Evolutionary conservation across 2,113 vertebrate genomes (phyloP), one percentile per base, ranked within the genome.

Genomic region (Urocolius indicus): DNA sequence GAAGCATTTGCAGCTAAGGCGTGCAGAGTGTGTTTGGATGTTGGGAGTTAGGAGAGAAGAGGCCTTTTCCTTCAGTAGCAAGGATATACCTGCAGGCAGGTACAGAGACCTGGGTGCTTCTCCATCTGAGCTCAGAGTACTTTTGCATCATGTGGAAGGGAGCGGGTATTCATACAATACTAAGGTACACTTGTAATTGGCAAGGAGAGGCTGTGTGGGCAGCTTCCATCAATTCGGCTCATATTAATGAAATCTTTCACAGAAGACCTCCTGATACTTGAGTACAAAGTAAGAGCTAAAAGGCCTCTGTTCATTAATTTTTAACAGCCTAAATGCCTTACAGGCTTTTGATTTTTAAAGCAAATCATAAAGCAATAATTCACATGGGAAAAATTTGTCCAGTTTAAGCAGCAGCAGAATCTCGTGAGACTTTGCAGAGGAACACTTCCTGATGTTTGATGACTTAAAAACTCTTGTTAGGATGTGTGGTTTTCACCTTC

Each of bases 351-450:
- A 11, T 89, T 76, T 84, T 86, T 87, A 73, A 95, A 62, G 49
- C 23, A 72, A 91, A 77, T 82, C 16, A 48, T 91, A 80, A 90
- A 91, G 43, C 59, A 63, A 9, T 83, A 82, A 93, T 87, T 93
- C 46, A 45, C 4, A 3, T 20, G 38, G 51, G 69, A 80, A 89
- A 76, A 83, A 69, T 4, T 27, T 66, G 46, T 83, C 46, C 52
- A 17, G 26, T 87, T 93, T 94, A 49, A 86, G 48, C 52, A 89
- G 66, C n/a, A 67, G 22, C 23, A 79, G 55, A 77, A 72, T 83
- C 49, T 61, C 58, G 4, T 52, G 46, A 20, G 49, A 59, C 34
- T 87, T 80, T 51, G 30, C 36, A 73, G 51, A 62, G 71, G 59
- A 87, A 19, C 36, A 62, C 1, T 82, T 92, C 46, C 49, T 90